Base-by-base conservation (phyloP, 1,140 invertebrate genomes). In the Dendroctonus valens region DNA sequence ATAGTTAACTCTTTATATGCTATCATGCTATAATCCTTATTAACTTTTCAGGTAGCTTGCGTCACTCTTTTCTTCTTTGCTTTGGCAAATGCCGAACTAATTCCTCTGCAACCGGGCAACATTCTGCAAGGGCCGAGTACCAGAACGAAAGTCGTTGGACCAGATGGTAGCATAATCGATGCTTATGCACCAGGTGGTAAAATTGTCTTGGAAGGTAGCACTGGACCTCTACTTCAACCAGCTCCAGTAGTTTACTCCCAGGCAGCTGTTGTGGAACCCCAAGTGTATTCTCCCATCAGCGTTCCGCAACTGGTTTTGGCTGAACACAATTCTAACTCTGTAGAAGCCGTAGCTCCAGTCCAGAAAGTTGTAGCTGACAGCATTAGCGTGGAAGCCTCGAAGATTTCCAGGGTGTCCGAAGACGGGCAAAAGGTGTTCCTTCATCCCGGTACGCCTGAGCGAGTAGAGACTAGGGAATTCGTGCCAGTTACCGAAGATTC, bases 41-140 rank as follows among this genome's bases (percentile, higher is more conserved):
- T 12, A 46, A 46, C 12, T 46, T 46, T 46, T 14, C 9, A 46
- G 44, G 44, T 46, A 9, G 9, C 12, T 46, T 46, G 44, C 44
- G 9, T 46, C 44, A 11, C 12, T 14, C 12, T 46, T 14, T 11
- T 14, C 44, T 46, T 0, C 44, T 70, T 74, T 65, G 72, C 72
- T 57, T 54, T 62, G 37, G 62, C 71, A 41, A 67, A 66, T 48
- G 72, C 72, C 44, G 57, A 66, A 41, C n/a, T 69, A 7, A 50
- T 72, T 50, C 52, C 41, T 4, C 3, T 26, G 26, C 26, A 26
- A 66, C 63, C 5, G 70, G 67, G 7, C 63, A 59, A 51, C 58
- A 69, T 44, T 26, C 11, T 74, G 41, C 70, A 74, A 71, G 72
- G 70, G 54, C 72, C 72, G 6, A 72, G 72, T 54, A 60, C 54